Percentiles rank a stretch among this genome's conserved stretches.
Evolutionary conservation across 2,888 invertebrate species (phyloP).

Genomic region (Limnephilus lunatus): DNA sequence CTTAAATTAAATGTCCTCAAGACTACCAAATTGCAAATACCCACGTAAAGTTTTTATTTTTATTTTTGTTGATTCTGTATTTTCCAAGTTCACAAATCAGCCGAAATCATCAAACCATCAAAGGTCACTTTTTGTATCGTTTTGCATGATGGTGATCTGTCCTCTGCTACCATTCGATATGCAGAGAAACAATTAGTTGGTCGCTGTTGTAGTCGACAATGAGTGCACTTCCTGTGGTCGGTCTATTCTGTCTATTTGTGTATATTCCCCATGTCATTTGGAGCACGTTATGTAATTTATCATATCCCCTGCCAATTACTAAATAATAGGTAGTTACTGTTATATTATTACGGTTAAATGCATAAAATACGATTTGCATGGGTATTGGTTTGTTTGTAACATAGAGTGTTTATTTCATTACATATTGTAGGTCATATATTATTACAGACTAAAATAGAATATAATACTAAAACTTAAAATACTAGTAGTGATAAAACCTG

Average conservation of each 20-base stretch:
- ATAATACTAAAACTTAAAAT: no score
- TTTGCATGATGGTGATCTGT: not conserved
- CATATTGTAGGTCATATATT: no score
- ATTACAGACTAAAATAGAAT: no score
- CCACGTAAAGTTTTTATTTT: not conserved
- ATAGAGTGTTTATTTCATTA: no score
- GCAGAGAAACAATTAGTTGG: constrained; percentile 7
- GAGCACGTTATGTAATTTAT: not conserved
- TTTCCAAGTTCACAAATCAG: not conserved
- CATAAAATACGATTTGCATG: not conserved
- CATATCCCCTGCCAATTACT: not conserved
- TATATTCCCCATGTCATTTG: not conserved
- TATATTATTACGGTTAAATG: not conserved
- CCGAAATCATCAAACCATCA: constrained; percentile 17
- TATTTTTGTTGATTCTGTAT: not conserved
- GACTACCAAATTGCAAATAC: not conserved
- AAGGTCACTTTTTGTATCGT: constrained; percentile 27
- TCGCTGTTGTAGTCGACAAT: not conserved
- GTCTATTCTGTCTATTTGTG: not conserved
- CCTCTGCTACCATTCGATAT: constrained; percentile 5
- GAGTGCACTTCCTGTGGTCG: constrained; percentile 16
- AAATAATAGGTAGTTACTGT: not conserved
- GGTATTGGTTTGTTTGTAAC: not conserved
- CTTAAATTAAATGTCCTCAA: not conserved
- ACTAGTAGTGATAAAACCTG: no score